These are phyloP conservation scores for Mola mola DNA, from an alignment of 2,113 vertebrate species.

Conservation along the genomic window DNA sequence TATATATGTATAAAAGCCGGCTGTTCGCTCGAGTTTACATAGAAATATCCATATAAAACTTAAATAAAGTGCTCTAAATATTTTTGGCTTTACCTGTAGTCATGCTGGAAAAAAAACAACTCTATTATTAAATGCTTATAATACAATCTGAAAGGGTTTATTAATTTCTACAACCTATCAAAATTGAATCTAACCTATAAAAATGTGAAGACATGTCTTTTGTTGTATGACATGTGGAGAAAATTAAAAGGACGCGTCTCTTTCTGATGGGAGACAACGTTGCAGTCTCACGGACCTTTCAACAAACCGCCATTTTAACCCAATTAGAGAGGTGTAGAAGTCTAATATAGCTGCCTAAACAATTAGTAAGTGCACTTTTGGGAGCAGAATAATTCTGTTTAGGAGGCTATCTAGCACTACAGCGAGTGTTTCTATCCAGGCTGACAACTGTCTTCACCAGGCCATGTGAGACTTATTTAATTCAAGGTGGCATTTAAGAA, in stretches of 20 bases:
- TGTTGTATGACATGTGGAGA: too few relatives aligned
- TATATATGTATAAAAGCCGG: too few relatives aligned
- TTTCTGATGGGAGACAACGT: conserved; percentile 53
- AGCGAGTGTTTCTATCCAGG: conserved; percentile 33
- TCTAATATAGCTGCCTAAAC: conserved; percentile 55
- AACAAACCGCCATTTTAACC: conserved; percentile 57
- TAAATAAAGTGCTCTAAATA: too few relatives aligned
- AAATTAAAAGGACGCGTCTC: conserved; percentile 29
- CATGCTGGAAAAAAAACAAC: too few relatives aligned
- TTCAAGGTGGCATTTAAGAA: conserved; percentile 61
- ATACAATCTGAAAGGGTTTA: too few relatives aligned
- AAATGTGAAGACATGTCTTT: too few relatives aligned
- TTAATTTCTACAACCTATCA: not conserved
- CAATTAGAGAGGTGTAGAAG: conserved; percentile 59
- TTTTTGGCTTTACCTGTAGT: too few relatives aligned
- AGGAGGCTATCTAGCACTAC: conserved; percentile 29
- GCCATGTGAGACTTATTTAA: conserved; percentile 31
- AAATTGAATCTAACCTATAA: not conserved
- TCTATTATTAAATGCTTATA: too few relatives aligned
- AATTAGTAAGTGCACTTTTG: conserved; percentile 57
- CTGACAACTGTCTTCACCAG: conserved; percentile 49
- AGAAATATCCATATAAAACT: too few relatives aligned
- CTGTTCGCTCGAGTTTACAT: too few relatives aligned
- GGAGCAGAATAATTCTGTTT: conserved; percentile 70
- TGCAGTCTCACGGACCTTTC: conserved; percentile 52